Conservation (phyloP, 2,113 vertebrate species). For the Sialia sialis region DNA sequence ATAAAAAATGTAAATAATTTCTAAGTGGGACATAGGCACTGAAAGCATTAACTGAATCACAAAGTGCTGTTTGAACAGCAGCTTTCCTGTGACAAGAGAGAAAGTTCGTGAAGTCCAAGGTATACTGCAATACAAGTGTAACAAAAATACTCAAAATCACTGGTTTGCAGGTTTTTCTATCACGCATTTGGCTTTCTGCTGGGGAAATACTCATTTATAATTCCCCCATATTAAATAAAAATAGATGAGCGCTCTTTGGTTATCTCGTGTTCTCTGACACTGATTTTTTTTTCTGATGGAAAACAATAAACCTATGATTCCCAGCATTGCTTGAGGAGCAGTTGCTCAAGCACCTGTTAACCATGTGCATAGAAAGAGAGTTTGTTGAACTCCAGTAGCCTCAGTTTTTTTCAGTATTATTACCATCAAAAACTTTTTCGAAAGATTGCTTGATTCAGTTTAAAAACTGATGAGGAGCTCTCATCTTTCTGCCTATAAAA, state of each 20-base stretch:
- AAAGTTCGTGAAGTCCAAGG: not conserved
- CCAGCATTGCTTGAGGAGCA: not conserved
- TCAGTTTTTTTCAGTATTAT: not conserved
- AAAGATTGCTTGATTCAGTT: not conserved
- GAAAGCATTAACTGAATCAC: not conserved
- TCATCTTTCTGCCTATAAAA: not conserved
- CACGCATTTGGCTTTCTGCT: not conserved
- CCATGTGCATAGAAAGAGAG: not conserved
- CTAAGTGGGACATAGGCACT: not conserved
- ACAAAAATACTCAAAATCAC: not conserved
- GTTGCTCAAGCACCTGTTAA: not conserved
- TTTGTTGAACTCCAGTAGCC: not conserved
- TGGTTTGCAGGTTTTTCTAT: not conserved
- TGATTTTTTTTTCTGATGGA: not conserved
- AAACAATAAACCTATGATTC: not conserved
- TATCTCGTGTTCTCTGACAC: not conserved
- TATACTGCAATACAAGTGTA: not conserved
- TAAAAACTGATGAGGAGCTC: not conserved
- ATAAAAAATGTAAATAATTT: constrained; percentile 8
- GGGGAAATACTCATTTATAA: not conserved
- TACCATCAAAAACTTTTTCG: not conserved
- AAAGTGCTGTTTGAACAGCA: not conserved
- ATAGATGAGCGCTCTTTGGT: not conserved
- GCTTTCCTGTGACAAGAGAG: not conserved
- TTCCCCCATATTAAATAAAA: not conserved